These are phyloP conservation scores for Xerus inauris DNA, from an alignment of 2,113 vertebrate species.

Conservation along the genomic window DNA sequence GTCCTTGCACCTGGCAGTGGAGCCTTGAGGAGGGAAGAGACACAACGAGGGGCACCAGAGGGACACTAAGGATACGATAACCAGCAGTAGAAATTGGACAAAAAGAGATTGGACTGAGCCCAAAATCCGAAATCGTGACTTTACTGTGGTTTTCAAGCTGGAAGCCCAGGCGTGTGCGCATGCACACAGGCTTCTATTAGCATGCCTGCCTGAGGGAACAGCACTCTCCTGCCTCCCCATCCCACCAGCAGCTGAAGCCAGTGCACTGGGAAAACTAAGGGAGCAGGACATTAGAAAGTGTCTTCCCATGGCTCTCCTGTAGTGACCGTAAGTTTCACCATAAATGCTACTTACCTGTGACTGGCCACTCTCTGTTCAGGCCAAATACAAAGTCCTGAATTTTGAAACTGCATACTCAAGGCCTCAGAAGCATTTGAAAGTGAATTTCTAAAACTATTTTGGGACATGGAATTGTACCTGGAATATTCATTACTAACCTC, in stretches of 20 bases:
- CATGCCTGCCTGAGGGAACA: accelerated
- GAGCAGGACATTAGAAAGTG: constrained; percentile 45
- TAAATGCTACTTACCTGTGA: constrained; percentile 84
- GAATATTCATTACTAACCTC: background rate
- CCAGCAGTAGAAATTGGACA: background rate
- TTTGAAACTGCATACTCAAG: constrained; percentile 85
- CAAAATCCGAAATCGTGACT: background rate
- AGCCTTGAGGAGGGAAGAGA: background rate
- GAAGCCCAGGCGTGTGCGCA: no score
- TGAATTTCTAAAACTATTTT: constrained; percentile 70
- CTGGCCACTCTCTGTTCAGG: constrained; percentile 78
- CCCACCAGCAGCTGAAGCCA: constrained; percentile 52
- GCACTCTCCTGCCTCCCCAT: background rate
- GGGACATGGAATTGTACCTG: background rate
- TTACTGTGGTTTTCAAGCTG: accelerated
- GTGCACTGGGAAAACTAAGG: constrained; percentile 59
- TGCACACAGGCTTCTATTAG: accelerated
- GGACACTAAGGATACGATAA: background rate
- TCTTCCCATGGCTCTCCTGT: constrained; percentile 78
- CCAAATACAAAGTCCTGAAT: constrained; percentile 83
- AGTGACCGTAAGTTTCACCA: constrained; percentile 65
- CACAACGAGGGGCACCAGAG: background rate
- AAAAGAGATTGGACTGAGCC: background rate
- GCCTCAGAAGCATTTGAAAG: constrained; percentile 87
- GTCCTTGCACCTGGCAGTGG: background rate